These are phyloP conservation scores for Onychostoma macrolepis DNA, from an alignment of 2,113 vertebrate genomes.

Conservation along the genomic window DNA sequence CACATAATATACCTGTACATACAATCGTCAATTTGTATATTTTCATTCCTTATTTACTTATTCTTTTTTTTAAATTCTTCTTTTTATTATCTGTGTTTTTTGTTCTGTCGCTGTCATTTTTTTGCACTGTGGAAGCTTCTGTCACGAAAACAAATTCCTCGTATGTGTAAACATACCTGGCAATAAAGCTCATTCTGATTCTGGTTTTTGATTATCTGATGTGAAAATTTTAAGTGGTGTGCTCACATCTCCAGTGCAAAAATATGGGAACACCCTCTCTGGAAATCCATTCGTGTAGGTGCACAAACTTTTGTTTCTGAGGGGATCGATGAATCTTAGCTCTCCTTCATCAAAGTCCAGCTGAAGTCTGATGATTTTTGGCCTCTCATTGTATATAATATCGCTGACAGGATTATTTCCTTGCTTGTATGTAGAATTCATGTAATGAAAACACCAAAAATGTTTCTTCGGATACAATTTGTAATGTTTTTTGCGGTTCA, in stretches of 20 bases:
- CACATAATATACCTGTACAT: too few relatives aligned
- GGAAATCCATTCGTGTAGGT: slow-evolving; percentile 33
- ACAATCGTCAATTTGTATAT: too few relatives aligned
- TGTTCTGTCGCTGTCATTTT: too few relatives aligned
- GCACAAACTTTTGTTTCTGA: slow-evolving; percentile 14
- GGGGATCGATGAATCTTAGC: slow-evolving; percentile 41
- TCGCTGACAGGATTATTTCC: not conserved
- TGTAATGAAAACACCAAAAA: slow-evolving; percentile 46
- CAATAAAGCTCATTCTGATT: too few relatives aligned
- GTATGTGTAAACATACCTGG: too few relatives aligned
- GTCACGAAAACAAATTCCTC: too few relatives aligned
- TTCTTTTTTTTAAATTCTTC: too few relatives aligned
- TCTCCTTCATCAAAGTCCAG: slow-evolving; percentile 45
- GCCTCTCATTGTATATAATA: not conserved
- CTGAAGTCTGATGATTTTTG: slow-evolving; percentile 37
- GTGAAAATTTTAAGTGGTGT: slow-evolving; percentile 22
- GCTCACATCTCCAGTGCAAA: slow-evolving; percentile 1
- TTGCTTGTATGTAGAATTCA: slow-evolving; percentile 10
- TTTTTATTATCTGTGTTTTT: too few relatives aligned
- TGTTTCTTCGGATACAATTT: slow-evolving; percentile 25
- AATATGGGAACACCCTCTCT: slow-evolving; percentile 52
- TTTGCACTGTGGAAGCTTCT: too few relatives aligned
- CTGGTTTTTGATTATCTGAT: not conserved
- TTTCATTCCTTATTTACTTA: too few relatives aligned
- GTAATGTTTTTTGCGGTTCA: slow-evolving; percentile 35